Evolutionary conservation across 2,888 invertebrate genomes (phyloP), one percentile per base, ranked within the genome.

Genomic region (Cheilosia grossa): DNA sequence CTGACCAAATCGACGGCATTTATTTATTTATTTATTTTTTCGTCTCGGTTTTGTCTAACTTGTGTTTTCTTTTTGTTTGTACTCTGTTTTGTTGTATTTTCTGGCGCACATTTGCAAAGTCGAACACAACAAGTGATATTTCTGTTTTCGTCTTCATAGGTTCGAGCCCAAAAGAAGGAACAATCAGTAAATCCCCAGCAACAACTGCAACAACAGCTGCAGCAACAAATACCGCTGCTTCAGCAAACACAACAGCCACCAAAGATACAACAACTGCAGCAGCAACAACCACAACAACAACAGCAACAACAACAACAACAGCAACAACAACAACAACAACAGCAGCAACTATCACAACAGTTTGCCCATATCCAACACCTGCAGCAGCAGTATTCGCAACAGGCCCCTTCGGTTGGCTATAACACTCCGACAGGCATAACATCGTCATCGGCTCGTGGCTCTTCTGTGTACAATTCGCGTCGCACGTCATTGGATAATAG

Each of bases 401-500:
- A 79, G 19, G 24, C 67, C 10, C 67, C 82, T 37, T 87, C 89
- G 7, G 74, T 89, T 47, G 90, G 90, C 13, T 90, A 90, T 24
- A 90, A 87, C 67, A 90, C 90, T 10, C 90, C 91, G 19, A 90
- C 89, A 27, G 91, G 89, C 3, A 21, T 75, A 5, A 85, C 87
- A 13, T 80, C 89, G 27, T 89, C 88, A 24, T 90, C 90, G 33
- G 89, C 90, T 9, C 89, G 89, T 27, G 89, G 89, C n/a, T 90
- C 92, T 3, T 92, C 92, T 4, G 90, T 90, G 0, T 91, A 90
- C 64, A 91, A 91, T 83, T 92, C 92, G 6, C 88, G 92, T 5
- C 90, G 92, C 15, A 90, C 92, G 4, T 92, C 92, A 2, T 83
- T 91, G 13, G 92, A 92, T 75, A 90, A 90, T 73, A 90, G 90